Base-by-base conservation (phyloP, 2,113 vertebrate species). In the Lepus europaeus region DNA sequence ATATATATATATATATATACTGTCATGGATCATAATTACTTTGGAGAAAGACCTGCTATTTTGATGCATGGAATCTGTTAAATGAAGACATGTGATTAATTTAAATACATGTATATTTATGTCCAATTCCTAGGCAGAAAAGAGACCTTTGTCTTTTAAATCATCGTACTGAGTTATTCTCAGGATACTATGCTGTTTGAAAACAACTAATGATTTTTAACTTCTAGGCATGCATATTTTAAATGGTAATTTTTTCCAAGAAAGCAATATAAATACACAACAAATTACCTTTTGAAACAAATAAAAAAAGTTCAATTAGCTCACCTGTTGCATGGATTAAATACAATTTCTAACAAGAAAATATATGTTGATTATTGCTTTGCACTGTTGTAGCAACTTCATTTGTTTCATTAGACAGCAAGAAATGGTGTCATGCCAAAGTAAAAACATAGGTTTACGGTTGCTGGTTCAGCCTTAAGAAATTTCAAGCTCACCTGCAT, bases 401-500 rank as follows among this genome's bases (percentile, higher is more conserved):
- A 96, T 98, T 97, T 97, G 64, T 97, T 98, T 98, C 89, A 93
- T 93, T 96, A 56, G 14, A 93, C 82, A 96, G 79, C 49, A 97
- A 97, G 69, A 91, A 96, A 89, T 91, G 56, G 64, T 97, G 98
- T 97, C 89, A 94, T 96, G 89, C 33, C 91, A 97, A 97, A 97
- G 95, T 98, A 90, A 98, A 98, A 98, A 95, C 93, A 84, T 70
- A 96, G 94, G 90, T 97, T 94, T 97, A 97, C 94, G 72, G 11
- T 94, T 96, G 45, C 88, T 94, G 95, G 64, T 97, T 97, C 93
- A 95, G 45, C 59, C 22, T 97, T 53, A 59, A 97, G 94, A 97
- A 98, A 98, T 84, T 87, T 96, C 89, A 96, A 90, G 22, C 56
- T 97, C 56, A 93, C 78, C 53, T 93, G 76, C 74, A 95, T 93